Evolutionary conservation across 2,888 invertebrate species (phyloP).

Genomic region (Drosophila nr. perissopoda): DNA sequence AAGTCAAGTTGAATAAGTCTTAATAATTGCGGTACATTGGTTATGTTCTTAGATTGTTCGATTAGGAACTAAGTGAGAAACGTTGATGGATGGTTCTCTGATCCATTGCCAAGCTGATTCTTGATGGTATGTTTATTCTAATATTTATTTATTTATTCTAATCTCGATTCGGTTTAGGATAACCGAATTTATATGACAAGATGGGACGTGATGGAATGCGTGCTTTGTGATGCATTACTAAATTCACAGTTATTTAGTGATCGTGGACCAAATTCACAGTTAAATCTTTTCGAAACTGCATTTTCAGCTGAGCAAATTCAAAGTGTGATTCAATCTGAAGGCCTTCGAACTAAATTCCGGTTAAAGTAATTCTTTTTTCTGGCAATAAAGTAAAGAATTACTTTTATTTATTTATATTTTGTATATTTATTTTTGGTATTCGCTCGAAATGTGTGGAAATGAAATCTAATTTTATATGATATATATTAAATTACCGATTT

Average conservation of each 20-base stretch:
- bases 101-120: no score
- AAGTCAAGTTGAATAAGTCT: background rate
- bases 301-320: background rate
- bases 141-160: background rate
- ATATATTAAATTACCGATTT: no score
- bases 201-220: no score
- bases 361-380: background rate
- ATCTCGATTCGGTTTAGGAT: background rate
- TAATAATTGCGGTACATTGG: background rate
- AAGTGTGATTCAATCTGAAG: background rate
- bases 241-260: background rate
- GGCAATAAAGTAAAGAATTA: no score
- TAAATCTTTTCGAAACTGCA: background rate
- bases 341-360: background rate
- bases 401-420: no score
- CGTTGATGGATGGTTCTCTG: no score
- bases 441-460: no score
- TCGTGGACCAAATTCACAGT: background rate
- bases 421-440: no score
- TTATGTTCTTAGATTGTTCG: no score
- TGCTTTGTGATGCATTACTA: background rate
- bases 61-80: fast-evolving
- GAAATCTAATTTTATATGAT: no score
- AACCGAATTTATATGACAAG: no score
- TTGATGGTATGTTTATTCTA: background rate